Evolutionary conservation across 2,888 invertebrate species (phyloP), one percentile per base, ranked within the genome.

Genomic region (Dynastes grantii): DNA sequence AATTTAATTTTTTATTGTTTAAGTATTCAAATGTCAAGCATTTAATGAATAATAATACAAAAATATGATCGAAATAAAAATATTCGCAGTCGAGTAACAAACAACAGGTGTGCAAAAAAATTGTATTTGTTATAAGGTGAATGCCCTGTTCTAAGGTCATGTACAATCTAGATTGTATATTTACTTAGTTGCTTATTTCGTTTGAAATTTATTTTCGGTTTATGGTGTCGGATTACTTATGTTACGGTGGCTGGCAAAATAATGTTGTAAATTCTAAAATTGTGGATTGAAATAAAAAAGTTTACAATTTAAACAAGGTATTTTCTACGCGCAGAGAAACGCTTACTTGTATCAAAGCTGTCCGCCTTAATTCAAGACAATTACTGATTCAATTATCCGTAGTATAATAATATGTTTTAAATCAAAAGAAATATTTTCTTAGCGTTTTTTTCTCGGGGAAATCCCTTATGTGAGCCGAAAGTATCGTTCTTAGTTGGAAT

Each of bases 101-200:
- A 68, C 67, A 67, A 67, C 68, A 68, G 68, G 68, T 68, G 68
- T 51, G 68, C 68, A 68, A 68, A 68, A 65, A 68, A 68, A 29
- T 68, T 49, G 16, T 68, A 68, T 68, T 68, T 68, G 68, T 68
- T 45, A 22, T 68, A 68, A 68, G 68, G 68, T 68, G 68, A 68
- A 68, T n/a, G 68, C 16, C 68, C 68, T 68, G 22, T 13, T 22
- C 49, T 68, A 68, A 68, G 68, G 68, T 68, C 68, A 68, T 27
- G 68, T 68, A 27, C 68, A 51, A 68, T 55, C n/a, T 55, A 16
- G 16, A 55, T 45, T 45, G 45, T 55, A n/a, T 16, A 16, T 55
- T 11, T 49, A 68, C 13, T 68, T 68, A 45, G 45, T 40, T 45
- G 40, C 40, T 13, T n/a, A 5, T 64, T 64, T 64, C 64, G 64